Conservation (phyloP, 2,113 vertebrate species). For the Lepus timidus region DNA sequence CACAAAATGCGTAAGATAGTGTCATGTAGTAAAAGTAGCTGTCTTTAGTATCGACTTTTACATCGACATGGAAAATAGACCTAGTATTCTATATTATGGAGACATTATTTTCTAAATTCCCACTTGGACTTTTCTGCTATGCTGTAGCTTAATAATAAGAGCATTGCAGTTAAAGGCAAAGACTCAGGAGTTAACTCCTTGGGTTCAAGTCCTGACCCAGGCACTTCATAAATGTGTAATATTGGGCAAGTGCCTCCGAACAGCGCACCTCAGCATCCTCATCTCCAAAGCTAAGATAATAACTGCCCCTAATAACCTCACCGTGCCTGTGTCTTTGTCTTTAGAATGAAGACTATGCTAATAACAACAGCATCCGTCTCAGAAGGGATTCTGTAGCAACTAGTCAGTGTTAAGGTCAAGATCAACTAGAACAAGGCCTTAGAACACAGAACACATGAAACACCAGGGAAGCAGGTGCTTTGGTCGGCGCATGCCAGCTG, state of each 20-base stretch:
- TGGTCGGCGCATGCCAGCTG: neutral
- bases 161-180: neutral
- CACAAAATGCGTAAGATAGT: neutral
- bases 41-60: constrained; percentile 11
- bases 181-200: neutral
- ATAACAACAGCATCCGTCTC: neutral
- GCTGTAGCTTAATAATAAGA: neutral
- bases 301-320: neutral
- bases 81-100: constrained; percentile 7
- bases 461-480: neutral
- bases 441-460: neutral
- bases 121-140: neutral
- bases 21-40: neutral
- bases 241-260: neutral
- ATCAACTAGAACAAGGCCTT: neutral
- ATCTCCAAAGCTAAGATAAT: neutral
- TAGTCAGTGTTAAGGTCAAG: neutral
- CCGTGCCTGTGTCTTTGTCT: neutral
- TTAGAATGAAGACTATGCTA: neutral
- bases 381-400: constrained; percentile 18
- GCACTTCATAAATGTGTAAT: neutral
- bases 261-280: neutral
- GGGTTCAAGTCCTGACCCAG: neutral
- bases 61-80: constrained; percentile 2
- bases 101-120: neutral